Percentiles rank a stretch among this genome's conserved stretches.
These are phyloP conservation scores for Aphelenchoides avenae DNA, from an alignment of 1,140 invertebrate genomes.

Conservation along the genomic window DNA sequence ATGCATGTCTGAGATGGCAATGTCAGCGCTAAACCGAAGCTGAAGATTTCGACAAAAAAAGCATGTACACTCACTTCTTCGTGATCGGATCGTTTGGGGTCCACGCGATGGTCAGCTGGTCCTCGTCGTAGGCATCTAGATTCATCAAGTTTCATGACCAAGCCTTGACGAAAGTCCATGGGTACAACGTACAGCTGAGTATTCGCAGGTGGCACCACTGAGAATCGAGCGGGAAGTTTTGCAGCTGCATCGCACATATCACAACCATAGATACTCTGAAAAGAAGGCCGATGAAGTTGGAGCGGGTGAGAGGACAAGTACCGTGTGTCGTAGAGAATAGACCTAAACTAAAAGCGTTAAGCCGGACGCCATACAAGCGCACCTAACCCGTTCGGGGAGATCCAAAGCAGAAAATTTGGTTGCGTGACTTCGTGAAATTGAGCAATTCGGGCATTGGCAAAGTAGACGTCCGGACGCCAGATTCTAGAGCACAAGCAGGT, in stretches of 20 bases:
- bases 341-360: too few relatives aligned
- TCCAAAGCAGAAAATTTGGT: slow-evolving; percentile 58
- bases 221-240: slow-evolving; percentile 56
- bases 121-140: slow-evolving; percentile 57
- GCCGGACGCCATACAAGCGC: too few relatives aligned
- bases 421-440: slow-evolving; percentile 59
- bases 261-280: slow-evolving; percentile 23
- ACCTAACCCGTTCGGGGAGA: slow-evolving; percentile 57
- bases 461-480: slow-evolving; percentile 59
- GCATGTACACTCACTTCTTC: slow-evolving; percentile 46
- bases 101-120: slow-evolving; percentile 53
- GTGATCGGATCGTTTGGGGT: slow-evolving; percentile 46
- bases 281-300: not conserved
- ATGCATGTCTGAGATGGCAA: slow-evolving; percentile 54
- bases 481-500: slow-evolving; percentile 19
- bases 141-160: too few relatives aligned
- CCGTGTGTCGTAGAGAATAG: slow-evolving; percentile 57
- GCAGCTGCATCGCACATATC: slow-evolving; percentile 60
- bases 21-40: not conserved
- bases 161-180: not conserved
- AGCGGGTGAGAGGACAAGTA: not conserved
- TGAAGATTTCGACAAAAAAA: slow-evolving; percentile 24
- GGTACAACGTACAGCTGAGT: slow-evolving; percentile 63
- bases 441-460: slow-evolving; percentile 54
- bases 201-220: slow-evolving; percentile 67